phyloP scores from a whole-genome alignment of 2,113 vertebrate genomes.

The Tyrannus savana region DNA sequence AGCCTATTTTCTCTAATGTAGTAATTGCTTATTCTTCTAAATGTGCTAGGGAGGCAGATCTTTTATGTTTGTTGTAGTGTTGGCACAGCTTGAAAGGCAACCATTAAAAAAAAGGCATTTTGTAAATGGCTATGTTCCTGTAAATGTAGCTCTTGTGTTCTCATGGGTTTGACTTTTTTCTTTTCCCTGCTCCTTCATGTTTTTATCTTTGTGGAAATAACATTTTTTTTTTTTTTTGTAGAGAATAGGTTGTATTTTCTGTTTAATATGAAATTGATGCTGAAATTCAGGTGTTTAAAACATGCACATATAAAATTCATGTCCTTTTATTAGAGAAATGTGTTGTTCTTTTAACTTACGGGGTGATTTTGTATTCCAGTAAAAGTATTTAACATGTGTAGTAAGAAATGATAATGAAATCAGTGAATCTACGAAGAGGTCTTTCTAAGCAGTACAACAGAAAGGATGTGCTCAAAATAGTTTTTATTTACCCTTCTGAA shows the following conservation, averaged over 20 bases:
- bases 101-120: not conserved
- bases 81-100: conserved; percentile 63
- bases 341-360: not conserved
- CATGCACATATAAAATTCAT: not conserved
- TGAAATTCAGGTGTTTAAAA: not conserved
- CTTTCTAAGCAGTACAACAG: not conserved
- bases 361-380: not conserved
- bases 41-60: conserved; percentile 49
- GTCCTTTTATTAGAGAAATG: not conserved
- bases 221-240: not conserved
- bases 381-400: not conserved
- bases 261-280: not conserved
- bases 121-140: not conserved
- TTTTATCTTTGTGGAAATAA: not conserved
- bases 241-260: not conserved
- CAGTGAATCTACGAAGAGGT: not conserved
- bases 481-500: not conserved
- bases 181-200: not conserved
- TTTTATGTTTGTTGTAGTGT: conserved; percentile 8
- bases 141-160: conserved; percentile 21
- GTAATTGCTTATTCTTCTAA: conserved; percentile 64
- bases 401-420: not conserved
- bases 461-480: not conserved
- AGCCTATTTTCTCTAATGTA: conserved; percentile 51
- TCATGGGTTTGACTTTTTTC: not conserved